Base-by-base conservation (phyloP, 2,888 invertebrate species). In the Mesorhabditis spiculigera region DNA sequence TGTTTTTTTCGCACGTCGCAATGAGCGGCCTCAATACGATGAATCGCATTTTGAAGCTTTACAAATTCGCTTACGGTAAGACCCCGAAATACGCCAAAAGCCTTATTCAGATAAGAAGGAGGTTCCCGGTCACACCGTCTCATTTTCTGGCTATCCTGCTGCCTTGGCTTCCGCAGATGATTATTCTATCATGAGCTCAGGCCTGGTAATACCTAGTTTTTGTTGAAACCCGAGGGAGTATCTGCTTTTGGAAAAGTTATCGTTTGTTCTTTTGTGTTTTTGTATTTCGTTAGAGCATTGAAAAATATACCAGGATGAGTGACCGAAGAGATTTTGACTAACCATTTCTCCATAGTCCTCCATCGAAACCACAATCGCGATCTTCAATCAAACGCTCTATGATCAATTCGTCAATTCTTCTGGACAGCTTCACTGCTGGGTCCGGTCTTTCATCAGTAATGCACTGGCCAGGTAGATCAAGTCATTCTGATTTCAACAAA, bases 391-490 rank as follows among this genome's bases (percentile, higher is more conserved):
- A 13, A 89, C 90, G 50, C 87, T 92, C 4, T 93, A 92, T n/a
- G 73, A 77, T 91, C 89, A 90, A 76, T 89, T 90, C 73, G 89
- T 93, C 66, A 89, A 90, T 77, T 89, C 91, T 5, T 88, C 88
- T 61, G 89, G 90, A 71, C 83, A 84, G 70, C 75, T 85, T 6
- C 79, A 79, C 67, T 89, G 93, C 74, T 92, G 92, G 68, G 91
- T 92, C 0, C 90, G 94, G 4, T 90, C 91, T 28, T 90, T 92
- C 89, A 91, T 93, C 1, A 92, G 94, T 6, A 94, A 93, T 87
- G 90, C 92, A 73, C 87, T 95, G 66, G 91, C 93, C 0, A 88
- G 88, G 10, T 90, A 90, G 81, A 91, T 91, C 3, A 88, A n/a
- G 5, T 68, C 8, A 6, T n/a, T 8, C 5, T 5, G 5, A 89